Evolutionary conservation across 2,888 invertebrate species (phyloP).

Genomic region (Unio pictorum): DNA sequence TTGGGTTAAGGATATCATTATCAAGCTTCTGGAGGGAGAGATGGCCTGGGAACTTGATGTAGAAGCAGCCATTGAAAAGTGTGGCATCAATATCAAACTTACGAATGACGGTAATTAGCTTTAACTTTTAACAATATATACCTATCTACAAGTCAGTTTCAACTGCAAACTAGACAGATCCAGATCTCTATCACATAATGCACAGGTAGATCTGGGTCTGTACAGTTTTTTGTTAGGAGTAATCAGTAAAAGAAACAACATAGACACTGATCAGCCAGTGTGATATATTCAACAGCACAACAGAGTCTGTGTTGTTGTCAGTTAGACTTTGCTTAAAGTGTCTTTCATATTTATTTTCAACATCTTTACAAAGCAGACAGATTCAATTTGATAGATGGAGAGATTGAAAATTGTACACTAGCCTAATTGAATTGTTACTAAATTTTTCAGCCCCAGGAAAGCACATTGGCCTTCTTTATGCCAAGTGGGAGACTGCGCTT

Average conservation of each 20-base stretch:
- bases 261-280: background rate
- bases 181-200: no score
- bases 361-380: background rate
- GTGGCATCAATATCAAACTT: slow-evolving; percentile 66
- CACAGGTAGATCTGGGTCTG: no score
- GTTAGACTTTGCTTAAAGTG: background rate
- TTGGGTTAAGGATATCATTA: slow-evolving; percentile 59
- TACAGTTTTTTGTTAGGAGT: no score
- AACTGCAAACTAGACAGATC: no score
- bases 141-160: no score
- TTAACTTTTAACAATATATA: background rate
- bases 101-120: slow-evolving; percentile 62
- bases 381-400: background rate
- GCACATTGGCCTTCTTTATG: slow-evolving; percentile 59
- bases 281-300: background rate
- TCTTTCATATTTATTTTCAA: background rate
- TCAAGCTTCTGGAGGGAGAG: slow-evolving; percentile 52
- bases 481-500: slow-evolving; percentile 59
- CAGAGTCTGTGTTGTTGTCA: background rate
- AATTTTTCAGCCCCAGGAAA: slow-evolving; percentile 56
- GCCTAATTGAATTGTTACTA: background rate
- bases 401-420: background rate
- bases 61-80: slow-evolving; percentile 63
- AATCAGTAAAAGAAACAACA: no score
- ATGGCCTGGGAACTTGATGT: slow-evolving; percentile 61